Conservation (phyloP, 1,140 invertebrate species). For the Drosophila arizonae region DNA sequence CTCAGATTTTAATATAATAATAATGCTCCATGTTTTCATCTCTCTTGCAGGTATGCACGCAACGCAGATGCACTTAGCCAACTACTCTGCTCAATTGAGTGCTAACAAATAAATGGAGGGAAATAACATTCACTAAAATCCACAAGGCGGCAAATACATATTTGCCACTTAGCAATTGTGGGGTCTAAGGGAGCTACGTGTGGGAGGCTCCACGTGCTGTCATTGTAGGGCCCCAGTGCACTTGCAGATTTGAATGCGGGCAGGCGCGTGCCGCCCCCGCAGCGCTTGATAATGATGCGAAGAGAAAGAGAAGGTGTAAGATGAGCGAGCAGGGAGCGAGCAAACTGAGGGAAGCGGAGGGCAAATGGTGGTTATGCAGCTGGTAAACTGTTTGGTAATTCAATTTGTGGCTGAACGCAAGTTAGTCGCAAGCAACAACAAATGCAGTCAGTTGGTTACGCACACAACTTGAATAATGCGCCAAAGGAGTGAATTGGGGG, state of each 20-base stretch:
- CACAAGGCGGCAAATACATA: conserved; percentile 12
- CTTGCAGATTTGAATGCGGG: conserved; percentile 44
- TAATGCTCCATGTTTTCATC: background rate
- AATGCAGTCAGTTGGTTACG: conserved; percentile 30
- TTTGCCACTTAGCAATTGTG: conserved; percentile 19
- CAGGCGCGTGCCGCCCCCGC: conserved; percentile 24
- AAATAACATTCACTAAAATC: conserved; percentile 12
- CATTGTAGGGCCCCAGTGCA: conserved; percentile 21
- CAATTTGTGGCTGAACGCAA: conserved; percentile 77
- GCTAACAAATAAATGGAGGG: background rate
- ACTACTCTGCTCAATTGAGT: background rate
- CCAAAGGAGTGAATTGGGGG: conserved; percentile 6
- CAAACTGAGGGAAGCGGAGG: background rate
- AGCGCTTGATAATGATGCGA: conserved; percentile 45
- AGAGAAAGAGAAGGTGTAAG: background rate
- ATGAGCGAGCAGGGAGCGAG: background rate
- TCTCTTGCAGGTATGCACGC: conserved; percentile 50
- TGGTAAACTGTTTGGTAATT: conserved; percentile 76
- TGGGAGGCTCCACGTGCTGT: conserved; percentile 15
- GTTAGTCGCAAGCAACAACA: conserved; percentile 51
- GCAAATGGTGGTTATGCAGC: conserved; percentile 39
- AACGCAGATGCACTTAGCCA: background rate
- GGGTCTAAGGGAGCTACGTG: background rate
- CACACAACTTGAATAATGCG: conserved; percentile 49
- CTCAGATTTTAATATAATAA: background rate